Conservation (phyloP, 2,888 invertebrate genomes). For the Agrochola circellaris region DNA sequence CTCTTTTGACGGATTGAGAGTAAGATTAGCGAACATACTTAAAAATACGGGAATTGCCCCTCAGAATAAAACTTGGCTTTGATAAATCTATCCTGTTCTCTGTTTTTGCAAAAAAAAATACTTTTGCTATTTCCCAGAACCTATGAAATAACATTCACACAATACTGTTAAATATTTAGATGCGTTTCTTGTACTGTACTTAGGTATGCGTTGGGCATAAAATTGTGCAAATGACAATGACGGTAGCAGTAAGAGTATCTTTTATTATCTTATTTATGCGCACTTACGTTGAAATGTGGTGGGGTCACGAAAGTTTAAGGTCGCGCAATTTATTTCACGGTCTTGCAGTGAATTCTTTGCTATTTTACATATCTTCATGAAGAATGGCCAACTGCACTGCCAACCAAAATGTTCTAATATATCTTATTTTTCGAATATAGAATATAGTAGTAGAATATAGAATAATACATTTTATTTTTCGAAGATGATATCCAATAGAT, state of each 20-base stretch:
- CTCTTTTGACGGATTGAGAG: too few relatives aligned
- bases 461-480: too few relatives aligned
- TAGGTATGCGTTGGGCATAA: slow-evolving; percentile 34
- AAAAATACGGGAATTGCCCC: too few relatives aligned
- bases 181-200: not conserved
- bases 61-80: not conserved
- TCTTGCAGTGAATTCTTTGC: slow-evolving; percentile 68
- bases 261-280: slow-evolving; percentile 62
- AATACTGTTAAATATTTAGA: slow-evolving; percentile 18
- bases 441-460: too few relatives aligned
- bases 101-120: too few relatives aligned
- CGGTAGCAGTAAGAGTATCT: slow-evolving; percentile 47
- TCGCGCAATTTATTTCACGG: slow-evolving; percentile 72
- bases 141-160: not conserved
- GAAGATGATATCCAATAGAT: too few relatives aligned
- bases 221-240: slow-evolving; percentile 44
- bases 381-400: slow-evolving; percentile 25
- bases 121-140: not conserved
- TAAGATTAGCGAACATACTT: too few relatives aligned
- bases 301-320: slow-evolving; percentile 71
- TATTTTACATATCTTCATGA: slow-evolving; percentile 56
- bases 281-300: slow-evolving; percentile 63
- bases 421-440: too few relatives aligned
- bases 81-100: too few relatives aligned
- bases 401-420: not conserved